Base-by-base conservation (phyloP, 1,140 invertebrate genomes). In the Nautilus pompilius region DNA sequence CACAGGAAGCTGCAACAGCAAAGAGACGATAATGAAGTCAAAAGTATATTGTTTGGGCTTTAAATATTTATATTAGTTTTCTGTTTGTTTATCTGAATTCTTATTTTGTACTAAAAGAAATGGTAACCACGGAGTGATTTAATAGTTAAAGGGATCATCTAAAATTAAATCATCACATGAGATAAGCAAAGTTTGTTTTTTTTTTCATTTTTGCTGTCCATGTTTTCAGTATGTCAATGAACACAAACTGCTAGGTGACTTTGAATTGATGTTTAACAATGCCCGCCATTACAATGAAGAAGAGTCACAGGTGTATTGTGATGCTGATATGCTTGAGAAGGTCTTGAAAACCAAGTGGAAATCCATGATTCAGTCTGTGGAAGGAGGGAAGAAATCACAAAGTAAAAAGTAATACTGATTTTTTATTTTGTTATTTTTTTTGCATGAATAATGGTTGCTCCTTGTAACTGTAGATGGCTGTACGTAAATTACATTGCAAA, bases 251-350 rank as follows among this genome's bases (percentile, higher is more conserved):
- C 82, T 91, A 54, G 83, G 84, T 58, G 90, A 91, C 81, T 89
- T 91, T 73, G 87, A 88, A 67, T 83, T 95, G 17, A 97, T 99
- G 95, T 98, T 98, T 82, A 89, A 89, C 56, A 98, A 98, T 82
- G 98, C 95, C 75, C 89, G 93, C 0, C 90, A 93, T 72, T 98
- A 95, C 79, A 99, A 99, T 80, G 95, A 98, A 83, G 95, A 97
- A 83, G 90, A 91, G 29, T 97, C 95, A 0, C 88, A 91, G 71
- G 96, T 98, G 71, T 96, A 95, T 73, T 91, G 95, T 74, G 95
- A 98, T 85, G 94, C 95, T 1, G 92, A 91, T 76, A 88, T 89
- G 30, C 82, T 98, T 28, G 94, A 98, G 78, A 89, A 89, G 74
- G 88, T 92, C 10, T 82, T 98, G 26, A 89, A 90, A 75, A 90